Conservation (phyloP, 1,140 invertebrate genomes). For the Caenorhabditis briggsae region DNA sequence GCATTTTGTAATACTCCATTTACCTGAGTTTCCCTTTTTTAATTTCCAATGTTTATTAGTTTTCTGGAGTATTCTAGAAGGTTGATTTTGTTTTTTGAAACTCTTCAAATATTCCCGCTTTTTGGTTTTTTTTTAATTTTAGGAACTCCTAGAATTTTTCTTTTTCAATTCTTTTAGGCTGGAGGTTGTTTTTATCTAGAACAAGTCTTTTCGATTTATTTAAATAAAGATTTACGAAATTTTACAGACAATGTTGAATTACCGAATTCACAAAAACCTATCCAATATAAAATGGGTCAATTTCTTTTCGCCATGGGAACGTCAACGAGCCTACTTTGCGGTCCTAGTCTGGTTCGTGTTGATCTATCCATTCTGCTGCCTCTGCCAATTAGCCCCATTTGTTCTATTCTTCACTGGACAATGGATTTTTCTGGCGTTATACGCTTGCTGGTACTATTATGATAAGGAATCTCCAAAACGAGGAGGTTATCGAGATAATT, state of each 20-base stretch:
- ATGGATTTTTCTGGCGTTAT: constrained; percentile 57
- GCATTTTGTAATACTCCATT: too few species aligned
- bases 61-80: too few species aligned
- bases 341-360: constrained; percentile 28
- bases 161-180: too few species aligned
- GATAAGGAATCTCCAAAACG: constrained; percentile 58
- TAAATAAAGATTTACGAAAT: too few species aligned
- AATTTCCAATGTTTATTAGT: too few species aligned
- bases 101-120: too few species aligned
- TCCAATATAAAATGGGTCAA: constrained; percentile 32
- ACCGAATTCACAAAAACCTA: constrained; percentile 14
- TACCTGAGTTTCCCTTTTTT: too few species aligned
- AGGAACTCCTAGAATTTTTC: too few species aligned
- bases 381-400: constrained; percentile 45
- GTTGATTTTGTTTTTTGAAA: too few species aligned
- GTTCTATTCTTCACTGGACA: constrained; percentile 51
- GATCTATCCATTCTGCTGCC: constrained; percentile 24
- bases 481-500: constrained; percentile 53
- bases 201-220: too few species aligned
- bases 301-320: constrained; percentile 34
- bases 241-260: not conserved
- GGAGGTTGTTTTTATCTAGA: too few species aligned
- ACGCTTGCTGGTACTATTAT: constrained; percentile 62
- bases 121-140: too few species aligned
- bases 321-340: constrained; percentile 43